Evolutionary conservation across 2,113 vertebrate species (phyloP).

Genomic region (Echinops telfairi): DNA sequence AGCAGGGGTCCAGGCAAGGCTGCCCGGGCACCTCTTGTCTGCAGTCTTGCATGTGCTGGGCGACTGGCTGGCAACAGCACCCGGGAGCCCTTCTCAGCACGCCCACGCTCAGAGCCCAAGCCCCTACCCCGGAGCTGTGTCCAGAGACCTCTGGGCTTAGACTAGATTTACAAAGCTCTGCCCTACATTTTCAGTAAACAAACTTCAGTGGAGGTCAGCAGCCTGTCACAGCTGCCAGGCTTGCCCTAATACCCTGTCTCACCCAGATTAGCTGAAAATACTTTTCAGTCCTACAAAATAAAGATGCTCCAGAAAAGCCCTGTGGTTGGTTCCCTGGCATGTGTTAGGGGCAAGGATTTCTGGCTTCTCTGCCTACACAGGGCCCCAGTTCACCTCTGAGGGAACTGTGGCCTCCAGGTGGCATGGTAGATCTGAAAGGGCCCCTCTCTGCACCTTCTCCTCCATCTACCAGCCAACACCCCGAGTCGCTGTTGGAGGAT

Average conservation of each 20-base stretch:
- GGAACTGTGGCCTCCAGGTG: not conserved
- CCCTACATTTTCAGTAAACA: too few species aligned
- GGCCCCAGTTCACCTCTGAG: not conserved
- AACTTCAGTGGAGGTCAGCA: not conserved
- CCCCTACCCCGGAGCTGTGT: not conserved
- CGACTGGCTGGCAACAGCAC: not conserved
- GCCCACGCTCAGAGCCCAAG: not conserved
- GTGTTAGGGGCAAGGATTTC: not conserved
- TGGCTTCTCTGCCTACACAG: not conserved
- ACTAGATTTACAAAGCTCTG: not conserved
- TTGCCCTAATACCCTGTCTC: not conserved
- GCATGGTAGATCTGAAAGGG: too few species aligned
- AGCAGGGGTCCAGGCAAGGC: too few species aligned
- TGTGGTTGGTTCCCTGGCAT: not conserved
- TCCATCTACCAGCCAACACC: too few species aligned
- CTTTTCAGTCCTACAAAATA: constrained; percentile 1
- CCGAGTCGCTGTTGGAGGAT: too few species aligned
- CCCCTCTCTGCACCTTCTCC: not conserved
- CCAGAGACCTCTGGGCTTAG: not conserved
- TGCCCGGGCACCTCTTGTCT: not conserved
- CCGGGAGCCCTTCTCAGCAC: not conserved
- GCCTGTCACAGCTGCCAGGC: not conserved
- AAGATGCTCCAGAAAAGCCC: not conserved
- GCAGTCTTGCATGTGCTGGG: not conserved
- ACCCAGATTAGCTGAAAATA: constrained; percentile 8